Base-by-base conservation (phyloP, 2,888 invertebrate species). In the Phyllotreta striolata region DNA sequence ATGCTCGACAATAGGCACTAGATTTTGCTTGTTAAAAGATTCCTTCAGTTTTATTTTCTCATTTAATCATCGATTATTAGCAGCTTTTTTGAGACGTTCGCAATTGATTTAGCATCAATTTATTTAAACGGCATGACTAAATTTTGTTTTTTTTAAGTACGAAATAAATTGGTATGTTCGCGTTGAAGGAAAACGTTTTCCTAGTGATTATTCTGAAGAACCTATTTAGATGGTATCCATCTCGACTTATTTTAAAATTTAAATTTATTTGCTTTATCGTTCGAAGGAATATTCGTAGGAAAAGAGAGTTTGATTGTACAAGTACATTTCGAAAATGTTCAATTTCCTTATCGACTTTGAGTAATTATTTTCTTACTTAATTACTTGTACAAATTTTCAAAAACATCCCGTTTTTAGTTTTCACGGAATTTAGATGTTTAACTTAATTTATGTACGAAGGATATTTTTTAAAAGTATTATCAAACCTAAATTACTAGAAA, bases 31-130 rank as follows among this genome's bases (percentile, higher is more conserved):
- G 64, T 66, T 62, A 38, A 59, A 57, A 44, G 58, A 65, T 62
- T 65, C 59, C 55, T 55, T 61, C 49, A 58, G 51, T 63, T 61
- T 61, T 58, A 55, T 61, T 63, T 67, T 63, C 59, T 61, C 67
- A 69, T 71, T 71, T 72, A 68, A 73, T 24, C 24, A 24, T 24
- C 71, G 71, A 69, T 67, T 51, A 67, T 66, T 70, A 67, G 70
- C 71, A 72, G 72, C 72, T 52, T 60, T 24, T 70, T 71, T 71
- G 70, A 73, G 74, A 68, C 74, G 73, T 72, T 74, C 70, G 64
- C 68, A 64, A 61, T 64, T 68, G 68, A 68, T 71, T 69, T 66
- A 62, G 68, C 70, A 67, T 66, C 68, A 66, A 69, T 60, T 64
- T 44, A 38, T 66, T 65, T 44, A 24, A 24, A 24, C 2, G 4